Evolutionary conservation across 2,888 invertebrate genomes (phyloP).

Genomic region (Achlya flavicornis): DNA sequence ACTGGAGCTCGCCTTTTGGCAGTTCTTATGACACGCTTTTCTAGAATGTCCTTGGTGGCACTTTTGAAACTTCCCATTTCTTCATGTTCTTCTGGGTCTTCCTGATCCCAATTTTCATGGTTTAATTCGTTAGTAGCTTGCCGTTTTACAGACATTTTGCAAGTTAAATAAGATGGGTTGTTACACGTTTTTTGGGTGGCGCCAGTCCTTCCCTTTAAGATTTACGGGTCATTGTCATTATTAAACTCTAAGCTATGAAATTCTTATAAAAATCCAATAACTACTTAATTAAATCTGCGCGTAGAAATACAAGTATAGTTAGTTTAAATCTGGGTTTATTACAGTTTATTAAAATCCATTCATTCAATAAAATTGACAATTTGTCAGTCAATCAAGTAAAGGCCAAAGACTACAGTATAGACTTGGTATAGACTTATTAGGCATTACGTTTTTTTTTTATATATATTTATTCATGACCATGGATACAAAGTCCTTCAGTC

Average conservation of each 20-base stretch:
- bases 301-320: not conserved
- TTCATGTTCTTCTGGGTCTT: slow-evolving; percentile 86
- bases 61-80: slow-evolving; percentile 89
- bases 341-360: too few relatives aligned
- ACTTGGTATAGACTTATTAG: too few relatives aligned
- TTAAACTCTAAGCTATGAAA: not conserved
- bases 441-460: too few relatives aligned
- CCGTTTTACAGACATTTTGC: slow-evolving; percentile 88
- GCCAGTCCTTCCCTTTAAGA: slow-evolving; percentile 22
- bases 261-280: not conserved
- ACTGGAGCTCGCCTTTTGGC: slow-evolving; percentile 86
- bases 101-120: slow-evolving; percentile 93
- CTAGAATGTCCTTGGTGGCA: slow-evolving; percentile 87
- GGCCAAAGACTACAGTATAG: too few relatives aligned
- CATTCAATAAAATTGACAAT: not conserved
- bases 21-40: slow-evolving; percentile 90
- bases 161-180: not conserved
- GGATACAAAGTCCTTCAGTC: too few relatives aligned
- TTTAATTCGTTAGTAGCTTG: slow-evolving; percentile 89
- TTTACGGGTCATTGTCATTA: slow-evolving; percentile 26
- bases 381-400: too few relatives aligned
- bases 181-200: slow-evolving; percentile 21
- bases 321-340: too few relatives aligned
- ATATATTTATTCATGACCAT: too few relatives aligned
- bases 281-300: not conserved